phyloP scores from a whole-genome alignment of 37 sponge, comb jelly and placozoan genomes.

The Dysidea cf. avara region DNA sequence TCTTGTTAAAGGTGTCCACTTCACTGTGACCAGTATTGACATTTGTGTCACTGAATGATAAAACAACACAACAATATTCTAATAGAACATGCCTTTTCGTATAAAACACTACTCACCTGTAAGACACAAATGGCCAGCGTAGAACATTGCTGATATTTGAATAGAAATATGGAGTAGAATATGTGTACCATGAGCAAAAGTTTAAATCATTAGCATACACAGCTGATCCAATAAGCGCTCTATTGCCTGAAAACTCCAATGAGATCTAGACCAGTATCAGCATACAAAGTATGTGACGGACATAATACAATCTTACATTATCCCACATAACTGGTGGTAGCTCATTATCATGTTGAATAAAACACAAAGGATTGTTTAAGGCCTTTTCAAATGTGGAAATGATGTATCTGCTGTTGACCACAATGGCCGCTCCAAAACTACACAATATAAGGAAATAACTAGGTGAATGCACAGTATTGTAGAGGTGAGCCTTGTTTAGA shows the following conservation, averaged over 20 bases:
- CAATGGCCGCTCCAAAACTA: slow-evolving; percentile 68
- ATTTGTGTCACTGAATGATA: too few species aligned
- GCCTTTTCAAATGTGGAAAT: slow-evolving; percentile 19
- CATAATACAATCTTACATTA: slow-evolving; percentile 1
- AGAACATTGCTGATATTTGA: not conserved
- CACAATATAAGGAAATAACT: too few species aligned
- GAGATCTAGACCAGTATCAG: slow-evolving; percentile 42
- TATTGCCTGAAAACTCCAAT: slow-evolving; percentile 6
- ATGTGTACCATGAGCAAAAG: slow-evolving; percentile 27
- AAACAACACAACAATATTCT: too few species aligned
- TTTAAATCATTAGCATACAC: slow-evolving; percentile 24
- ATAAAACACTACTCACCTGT: not conserved
- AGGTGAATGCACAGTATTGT: too few species aligned
- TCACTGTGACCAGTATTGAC: too few species aligned
- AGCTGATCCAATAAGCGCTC: slow-evolving; percentile 30
- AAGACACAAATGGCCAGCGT: slow-evolving; percentile 28
- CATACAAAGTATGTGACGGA: too few species aligned
- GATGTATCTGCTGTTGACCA: slow-evolving; percentile 11
- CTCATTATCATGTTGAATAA: slow-evolving; percentile 20
- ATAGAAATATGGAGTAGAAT: slow-evolving; percentile 22
- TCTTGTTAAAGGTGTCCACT: too few species aligned
- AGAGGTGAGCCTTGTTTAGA: too few species aligned
- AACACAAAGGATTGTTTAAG: slow-evolving; percentile 60
- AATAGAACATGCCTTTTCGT: too few species aligned
- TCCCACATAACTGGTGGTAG: slow-evolving; percentile 48